Evolutionary conservation across 2,797 vertebrate genomes (phyloP).

Genomic region (Mormyrops attenuatus): DNA sequence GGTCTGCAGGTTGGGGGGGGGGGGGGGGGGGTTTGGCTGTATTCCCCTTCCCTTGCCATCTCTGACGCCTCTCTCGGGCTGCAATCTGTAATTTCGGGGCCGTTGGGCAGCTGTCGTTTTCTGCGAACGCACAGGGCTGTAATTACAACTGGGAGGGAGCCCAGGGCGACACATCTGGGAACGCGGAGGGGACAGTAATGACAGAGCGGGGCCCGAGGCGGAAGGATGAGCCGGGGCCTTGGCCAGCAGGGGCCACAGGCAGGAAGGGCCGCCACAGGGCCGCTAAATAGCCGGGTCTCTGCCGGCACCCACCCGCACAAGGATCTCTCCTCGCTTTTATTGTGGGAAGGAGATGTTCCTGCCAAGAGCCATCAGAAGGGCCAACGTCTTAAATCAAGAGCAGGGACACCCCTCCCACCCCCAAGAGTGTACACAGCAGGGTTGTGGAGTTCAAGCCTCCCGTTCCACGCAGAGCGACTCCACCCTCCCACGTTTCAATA

Average conservation of each 20-base stretch:
- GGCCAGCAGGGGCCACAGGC: not conserved
- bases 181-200: constrained; percentile 55
- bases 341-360: constrained; percentile 47
- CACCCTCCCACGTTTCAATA: constrained; percentile 27
- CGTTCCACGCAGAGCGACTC: constrained; percentile 37
- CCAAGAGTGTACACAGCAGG: constrained; percentile 35
- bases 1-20: not conserved
- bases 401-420: constrained; percentile 35
- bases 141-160: constrained; percentile 55
- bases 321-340: constrained; percentile 39
- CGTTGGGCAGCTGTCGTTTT: constrained; percentile 50
- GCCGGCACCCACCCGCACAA: constrained; percentile 2
- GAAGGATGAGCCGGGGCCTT: constrained; percentile 43
- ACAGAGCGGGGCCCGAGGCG: constrained; percentile 52
- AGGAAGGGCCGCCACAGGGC: constrained; percentile 13
- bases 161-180: constrained; percentile 40
- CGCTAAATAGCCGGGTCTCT: constrained; percentile 40
- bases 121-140: constrained; percentile 45
- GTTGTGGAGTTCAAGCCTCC: constrained; percentile 41
- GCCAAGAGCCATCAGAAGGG: constrained; percentile 28
- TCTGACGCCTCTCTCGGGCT: constrained; percentile 33
- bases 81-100: constrained; percentile 59
- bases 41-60: constrained; percentile 24
- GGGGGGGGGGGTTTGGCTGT: not conserved
- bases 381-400: constrained; percentile 38